Evolutionary conservation across 2,113 vertebrate species (phyloP), one percentile per base, ranked within the genome.

Genomic region (Enhydra lutris): DNA sequence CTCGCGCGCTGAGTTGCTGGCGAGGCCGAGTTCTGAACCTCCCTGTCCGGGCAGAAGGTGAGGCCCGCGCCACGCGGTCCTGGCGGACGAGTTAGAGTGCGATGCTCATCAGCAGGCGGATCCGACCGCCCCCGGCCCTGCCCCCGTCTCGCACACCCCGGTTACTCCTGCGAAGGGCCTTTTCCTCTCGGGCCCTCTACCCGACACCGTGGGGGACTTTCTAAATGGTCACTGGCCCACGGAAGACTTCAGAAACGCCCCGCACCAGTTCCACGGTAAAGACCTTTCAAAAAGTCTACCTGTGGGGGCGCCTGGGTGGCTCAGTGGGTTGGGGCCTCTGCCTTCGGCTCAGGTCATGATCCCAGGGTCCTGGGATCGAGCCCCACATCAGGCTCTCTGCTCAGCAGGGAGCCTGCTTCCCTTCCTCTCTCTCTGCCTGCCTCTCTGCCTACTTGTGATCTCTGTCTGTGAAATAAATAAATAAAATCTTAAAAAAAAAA

Each of bases 131-230:
- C 42, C 20, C 12, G 0, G 3, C 21, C 36, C 29, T 5, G 17
- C 12, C 17, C 29, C 50, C 31, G 31, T 42, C 39, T 76, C 0
- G 42, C n/a, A 10, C 10, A 13, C 1, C 0, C 79, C 0, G 47
- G 36, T 29, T 11, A 18, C 50, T 36, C 80, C 18, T 1, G 50
- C 24, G 36, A 15, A 23, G 50, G 21, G 14, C 6, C 83, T 83
- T 55, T 81, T 47, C 10, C 20, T 20, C 31, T 82, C 61, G 2
- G n/a, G 78, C 24, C 45, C 79, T 55, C 39, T 8, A 34, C 20
- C 50, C 12, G 8, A 23, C 52, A 84, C 23, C 39, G n/a, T 8
- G 24, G 50, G 76, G 21, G 12, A 31, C 0, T 39, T 59, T 73
- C 34, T 23, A 5, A 61, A 31, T 24, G 65, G 67, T 9, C 39